Percentiles rank a stretch among this genome's conserved stretches.
Evolutionary conservation across 1,140 invertebrate genomes (phyloP).

Genomic region (Eumeta japonica): DNA sequence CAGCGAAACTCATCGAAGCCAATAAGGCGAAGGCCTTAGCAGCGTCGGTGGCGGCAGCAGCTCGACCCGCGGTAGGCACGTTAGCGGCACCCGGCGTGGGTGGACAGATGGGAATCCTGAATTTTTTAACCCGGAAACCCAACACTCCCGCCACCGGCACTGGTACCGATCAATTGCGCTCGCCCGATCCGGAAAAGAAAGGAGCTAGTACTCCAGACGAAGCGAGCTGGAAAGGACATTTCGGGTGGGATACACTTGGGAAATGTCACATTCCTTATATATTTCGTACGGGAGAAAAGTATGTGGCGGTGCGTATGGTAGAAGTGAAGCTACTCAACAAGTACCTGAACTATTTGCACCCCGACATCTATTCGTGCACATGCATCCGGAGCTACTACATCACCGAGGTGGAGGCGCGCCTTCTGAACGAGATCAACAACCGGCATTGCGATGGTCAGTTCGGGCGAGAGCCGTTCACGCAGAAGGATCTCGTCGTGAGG

Average conservation of each 20-base stretch:
- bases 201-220: conserved; percentile 68
- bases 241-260: conserved; percentile 86
- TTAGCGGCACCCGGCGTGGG: conserved; percentile 32
- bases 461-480: conserved; percentile 84
- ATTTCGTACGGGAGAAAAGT: conserved; percentile 78
- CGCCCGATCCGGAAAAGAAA: conserved; percentile 36
- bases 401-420: conserved; percentile 82
- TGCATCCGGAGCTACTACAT: conserved; percentile 92
- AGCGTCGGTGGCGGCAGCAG: conserved; percentile 47
- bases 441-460: conserved; percentile 90
- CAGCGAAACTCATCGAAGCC: conserved; percentile 82
- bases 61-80: conserved; percentile 33
- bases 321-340: conserved; percentile 85
- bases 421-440: conserved; percentile 91
- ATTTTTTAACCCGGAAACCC: conserved; percentile 58
- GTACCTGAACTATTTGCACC: conserved; percentile 77
- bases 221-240: conserved; percentile 79
- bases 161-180: conserved; percentile 23
- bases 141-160: conserved; percentile 33
- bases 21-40: conserved; percentile 71
- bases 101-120: conserved; percentile 62
- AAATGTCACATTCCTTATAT: conserved; percentile 87
- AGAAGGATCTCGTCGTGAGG: conserved; percentile 85
- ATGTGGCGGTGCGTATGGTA: conserved; percentile 87
- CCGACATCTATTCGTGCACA: conserved; percentile 82